Evolutionary conservation across 2,888 invertebrate genomes (phyloP), one percentile per base, ranked within the genome.

Genomic region (Eilema depressum): DNA sequence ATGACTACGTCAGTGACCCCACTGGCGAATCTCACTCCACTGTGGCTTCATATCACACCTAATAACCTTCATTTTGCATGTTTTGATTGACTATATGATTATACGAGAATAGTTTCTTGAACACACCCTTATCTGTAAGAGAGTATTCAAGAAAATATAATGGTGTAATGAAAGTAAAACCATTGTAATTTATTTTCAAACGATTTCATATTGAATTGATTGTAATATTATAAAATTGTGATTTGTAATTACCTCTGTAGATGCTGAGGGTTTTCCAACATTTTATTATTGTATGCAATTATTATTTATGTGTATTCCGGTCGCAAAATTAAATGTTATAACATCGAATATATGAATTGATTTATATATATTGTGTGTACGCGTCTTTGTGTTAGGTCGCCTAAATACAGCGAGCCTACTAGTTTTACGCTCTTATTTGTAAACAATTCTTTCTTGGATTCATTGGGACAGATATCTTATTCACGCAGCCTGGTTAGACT

Each of bases 341-440:
- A 53, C 53, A 53, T 53, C n/a, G 74, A 80, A 81, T 80, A 79
- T 71, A 79, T n/a, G 53, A 53, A 53, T n/a, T 53, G n/a, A 53
- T 53, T 53, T 53, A 53, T 53, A 53, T 53, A 79, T 75, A 77
- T 75, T 79, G 78, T 77, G 66, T 71, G 74, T 80, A 75, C 75
- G 76, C 79, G 76, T n/a, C 69, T 60, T 72, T 72, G 71, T 80
- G 71, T 68, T 66, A 33, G 53, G 7, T 53, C n/a, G 62, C n/a
- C 17, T n/a, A 20, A 30, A 23, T 47, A 26, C 26, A 59, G 25
- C 26, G 57, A 59, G 26, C 23, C 57, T 59, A 59, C 57, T 25
- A 53, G 53, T 53, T 47, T 20, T 47, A 47, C 47, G 47, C 47
- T 47, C 47, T 47, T 47, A 20, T 20, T 53, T 53, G 53, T 53